Percentiles rank a stretch among this genome's conserved stretches.
Evolutionary conservation across 1,140 invertebrate species (phyloP).

Genomic region (Hydropsyche tenuis): DNA sequence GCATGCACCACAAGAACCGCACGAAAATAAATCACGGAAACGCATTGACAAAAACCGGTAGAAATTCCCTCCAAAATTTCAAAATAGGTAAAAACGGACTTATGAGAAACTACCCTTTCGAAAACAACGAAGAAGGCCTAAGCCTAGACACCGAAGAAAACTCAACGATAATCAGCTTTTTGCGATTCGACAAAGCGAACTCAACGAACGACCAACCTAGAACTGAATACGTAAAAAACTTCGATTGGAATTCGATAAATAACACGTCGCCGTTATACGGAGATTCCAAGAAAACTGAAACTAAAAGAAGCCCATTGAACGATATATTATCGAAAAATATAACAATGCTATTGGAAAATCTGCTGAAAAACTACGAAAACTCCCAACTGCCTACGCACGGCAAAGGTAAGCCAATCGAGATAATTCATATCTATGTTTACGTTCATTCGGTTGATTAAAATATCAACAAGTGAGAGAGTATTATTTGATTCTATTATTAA

Average conservation of each 20-base stretch:
- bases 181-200: slow-evolving; percentile 41
- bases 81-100: slow-evolving; percentile 29
- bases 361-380: slow-evolving; percentile 90
- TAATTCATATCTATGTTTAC: too few relatives aligned
- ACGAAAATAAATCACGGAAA: background rate
- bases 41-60: background rate
- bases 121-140: slow-evolving; percentile 33
- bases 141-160: slow-evolving; percentile 43
- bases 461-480: too few relatives aligned
- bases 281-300: slow-evolving; percentile 27
- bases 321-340: slow-evolving; percentile 81
- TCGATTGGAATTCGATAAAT: slow-evolving; percentile 45
- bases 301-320: slow-evolving; percentile 64
- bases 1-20: background rate
- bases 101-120: slow-evolving; percentile 6
- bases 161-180: slow-evolving; percentile 46
- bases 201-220: slow-evolving; percentile 15
- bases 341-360: slow-evolving; percentile 81
- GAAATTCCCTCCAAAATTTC: slow-evolving; percentile 42
- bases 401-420: slow-evolving; percentile 65
- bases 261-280: slow-evolving; percentile 20
- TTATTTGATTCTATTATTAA: slow-evolving; percentile 1
- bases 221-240: slow-evolving; percentile 37
- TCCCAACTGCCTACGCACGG: slow-evolving; percentile 85
- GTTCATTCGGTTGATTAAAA: too few relatives aligned